These are phyloP conservation scores for Campylorhamphus procurvoides DNA, from an alignment of 2,113 vertebrate species.

Conservation along the genomic window DNA sequence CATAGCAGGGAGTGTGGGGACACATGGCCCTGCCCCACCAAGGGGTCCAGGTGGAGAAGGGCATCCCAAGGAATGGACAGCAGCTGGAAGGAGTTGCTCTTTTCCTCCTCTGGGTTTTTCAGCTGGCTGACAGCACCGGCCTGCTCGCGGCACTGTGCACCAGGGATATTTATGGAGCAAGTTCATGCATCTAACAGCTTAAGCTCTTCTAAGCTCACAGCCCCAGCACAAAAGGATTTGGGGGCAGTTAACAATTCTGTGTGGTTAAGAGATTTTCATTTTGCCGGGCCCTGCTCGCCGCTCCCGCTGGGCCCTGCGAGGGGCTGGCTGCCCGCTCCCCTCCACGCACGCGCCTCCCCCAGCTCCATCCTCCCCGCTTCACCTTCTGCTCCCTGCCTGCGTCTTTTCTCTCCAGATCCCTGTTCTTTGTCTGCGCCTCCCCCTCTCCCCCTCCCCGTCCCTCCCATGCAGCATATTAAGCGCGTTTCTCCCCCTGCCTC, in stretches of 20 bases:
- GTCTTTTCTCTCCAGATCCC: not conserved
- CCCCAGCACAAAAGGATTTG: conserved; percentile 77
- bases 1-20: not conserved
- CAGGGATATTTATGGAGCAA: conserved; percentile 75
- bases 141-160: not conserved
- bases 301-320: conserved; percentile 13
- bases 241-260: conserved; percentile 77
- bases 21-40: not conserved
- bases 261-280: conserved; percentile 76
- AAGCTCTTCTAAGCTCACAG: conserved; percentile 76
- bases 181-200: conserved; percentile 81
- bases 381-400: conserved; percentile 25
- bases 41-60: not conserved
- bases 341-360: not conserved
- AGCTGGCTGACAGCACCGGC: conserved; percentile 7
- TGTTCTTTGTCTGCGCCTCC: conserved; percentile 44
- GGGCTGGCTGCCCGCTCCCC: not conserved
- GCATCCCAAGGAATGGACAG: not conserved
- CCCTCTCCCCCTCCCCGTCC: not conserved
- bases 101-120: conserved; percentile 34
- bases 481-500: conserved; percentile 3
- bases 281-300: not conserved
- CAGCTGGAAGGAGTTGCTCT: conserved; percentile 42
- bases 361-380: not conserved
- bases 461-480: conserved; percentile 38